Base-by-base conservation (phyloP, 2,888 invertebrate genomes). In the Drosophila eohydei region DNA sequence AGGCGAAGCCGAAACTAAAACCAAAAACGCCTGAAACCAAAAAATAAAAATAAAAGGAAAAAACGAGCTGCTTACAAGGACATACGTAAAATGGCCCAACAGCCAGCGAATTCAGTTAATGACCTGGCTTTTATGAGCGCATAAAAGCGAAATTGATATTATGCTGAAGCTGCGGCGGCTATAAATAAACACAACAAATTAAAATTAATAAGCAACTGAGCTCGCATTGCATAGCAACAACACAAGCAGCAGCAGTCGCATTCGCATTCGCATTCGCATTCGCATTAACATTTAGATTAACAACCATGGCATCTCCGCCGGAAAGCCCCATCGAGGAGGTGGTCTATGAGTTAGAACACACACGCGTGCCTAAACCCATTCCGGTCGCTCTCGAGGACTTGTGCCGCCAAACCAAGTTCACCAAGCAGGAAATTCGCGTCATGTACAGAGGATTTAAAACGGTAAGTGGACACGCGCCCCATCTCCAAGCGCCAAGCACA, bases 371-470 rank as follows among this genome's bases (percentile, higher is more conserved):
- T 76, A 97, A 97, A 88, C 96, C 97, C 28, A 95, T 97, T 76
- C 97, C 97, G 50, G 97, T 97, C 51, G 97, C 97, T 26, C 94
- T 97, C 75, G 98, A 98, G 92, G 97, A 98, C 92, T 94, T 98
- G 69, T 97, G 98, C 93, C 95, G 97, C 85, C 97, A 97, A 93
- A 98, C 98, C 63, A 98, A 98, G 93, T 99, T 99, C 94, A 97
- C 98, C 56, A 95, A 97, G 90, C 97, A 97, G 92, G 99, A 99
- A 94, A 97, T 99, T 80, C 95, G 98, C 87, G 97, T 98, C 91
- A 98, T 99, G 97, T 99, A 99, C 93, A 94, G 98, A 90, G 98
- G 98, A 81, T 99, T 99, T 93, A 99, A 99, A 94, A 93, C 93
- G 78, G 93, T 93, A 87, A 90, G 92, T 75, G 70, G 50, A 61